Conservation (phyloP, 2,113 vertebrate species). For the Dermatemys mawii region DNA sequence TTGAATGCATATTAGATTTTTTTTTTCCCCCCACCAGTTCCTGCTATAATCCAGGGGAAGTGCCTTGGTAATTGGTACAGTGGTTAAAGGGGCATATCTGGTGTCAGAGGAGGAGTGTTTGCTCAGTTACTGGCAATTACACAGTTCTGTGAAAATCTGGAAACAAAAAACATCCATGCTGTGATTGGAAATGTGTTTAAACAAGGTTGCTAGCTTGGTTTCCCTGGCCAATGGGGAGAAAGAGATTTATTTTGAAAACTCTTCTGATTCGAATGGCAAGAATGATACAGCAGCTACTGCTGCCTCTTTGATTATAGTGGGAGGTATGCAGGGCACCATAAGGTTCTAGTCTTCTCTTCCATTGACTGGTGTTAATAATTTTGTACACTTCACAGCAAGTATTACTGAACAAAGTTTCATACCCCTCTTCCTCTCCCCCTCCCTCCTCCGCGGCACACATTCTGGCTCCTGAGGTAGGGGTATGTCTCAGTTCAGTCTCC, state of each 20-base stretch:
- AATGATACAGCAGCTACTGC: background rate
- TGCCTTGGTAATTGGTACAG: background rate
- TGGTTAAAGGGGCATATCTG: background rate
- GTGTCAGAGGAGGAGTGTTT: background rate
- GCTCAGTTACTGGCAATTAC: too few relatives aligned
- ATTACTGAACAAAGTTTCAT: background rate
- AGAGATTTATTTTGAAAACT: fast-evolving
- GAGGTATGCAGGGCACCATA: background rate
- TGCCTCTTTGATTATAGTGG: background rate
- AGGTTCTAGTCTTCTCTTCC: background rate
- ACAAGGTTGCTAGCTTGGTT: background rate
- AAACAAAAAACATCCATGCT: background rate
- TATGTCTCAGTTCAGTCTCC: background rate
- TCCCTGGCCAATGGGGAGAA: background rate
- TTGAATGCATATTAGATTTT: background rate
- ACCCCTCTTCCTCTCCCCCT: background rate
- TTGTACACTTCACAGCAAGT: background rate
- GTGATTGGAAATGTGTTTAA: background rate
- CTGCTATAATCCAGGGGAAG: background rate
- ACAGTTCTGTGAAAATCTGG: background rate
- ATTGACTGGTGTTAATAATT: background rate
- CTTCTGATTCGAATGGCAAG: background rate
- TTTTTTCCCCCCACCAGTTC: background rate
- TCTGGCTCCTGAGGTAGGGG: background rate
- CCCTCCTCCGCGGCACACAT: background rate